These are phyloP conservation scores for Pogona vitticeps DNA, from an alignment of 2,113 vertebrate species.

Conservation along the genomic window DNA sequence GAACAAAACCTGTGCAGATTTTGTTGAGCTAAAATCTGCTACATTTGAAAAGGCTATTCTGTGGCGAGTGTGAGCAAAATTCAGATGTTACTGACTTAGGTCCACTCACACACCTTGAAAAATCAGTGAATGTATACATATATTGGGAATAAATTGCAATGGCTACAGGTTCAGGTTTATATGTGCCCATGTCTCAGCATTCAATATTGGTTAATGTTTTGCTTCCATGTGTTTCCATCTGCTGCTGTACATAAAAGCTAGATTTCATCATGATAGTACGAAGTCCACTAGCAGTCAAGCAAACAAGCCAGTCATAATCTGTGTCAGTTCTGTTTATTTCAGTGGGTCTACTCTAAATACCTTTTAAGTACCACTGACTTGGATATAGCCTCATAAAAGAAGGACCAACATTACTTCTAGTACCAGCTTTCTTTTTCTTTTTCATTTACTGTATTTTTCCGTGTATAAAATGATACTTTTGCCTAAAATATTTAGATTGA, in stretches of 20 bases:
- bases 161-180: not conserved
- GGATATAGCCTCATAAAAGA: not conserved
- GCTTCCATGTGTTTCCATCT: not conserved
- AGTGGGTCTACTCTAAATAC: not conserved
- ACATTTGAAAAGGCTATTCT: not conserved
- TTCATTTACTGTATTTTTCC: too few relatives aligned
- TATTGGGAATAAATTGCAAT: not conserved
- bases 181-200: not conserved
- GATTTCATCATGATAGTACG: not conserved
- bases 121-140: too few relatives aligned
- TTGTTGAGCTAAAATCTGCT: not conserved
- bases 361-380: not conserved
- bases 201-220: not conserved
- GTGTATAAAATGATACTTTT: too few relatives aligned
- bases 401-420: not conserved
- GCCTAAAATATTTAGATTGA: too few relatives aligned
- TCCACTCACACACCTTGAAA: too few relatives aligned
- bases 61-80: too few relatives aligned
- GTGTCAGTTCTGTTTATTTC: not conserved
- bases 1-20: not conserved
- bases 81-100: too few relatives aligned
- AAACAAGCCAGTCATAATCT: not conserved
- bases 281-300: not conserved
- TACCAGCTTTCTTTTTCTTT: not conserved
- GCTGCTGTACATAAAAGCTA: not conserved